A percentile compares a stretch with the other conserved stretches of the same genome.
phyloP scores from a whole-genome alignment of 2,113 vertebrate species.

The Tricholaema leucomelas region DNA sequence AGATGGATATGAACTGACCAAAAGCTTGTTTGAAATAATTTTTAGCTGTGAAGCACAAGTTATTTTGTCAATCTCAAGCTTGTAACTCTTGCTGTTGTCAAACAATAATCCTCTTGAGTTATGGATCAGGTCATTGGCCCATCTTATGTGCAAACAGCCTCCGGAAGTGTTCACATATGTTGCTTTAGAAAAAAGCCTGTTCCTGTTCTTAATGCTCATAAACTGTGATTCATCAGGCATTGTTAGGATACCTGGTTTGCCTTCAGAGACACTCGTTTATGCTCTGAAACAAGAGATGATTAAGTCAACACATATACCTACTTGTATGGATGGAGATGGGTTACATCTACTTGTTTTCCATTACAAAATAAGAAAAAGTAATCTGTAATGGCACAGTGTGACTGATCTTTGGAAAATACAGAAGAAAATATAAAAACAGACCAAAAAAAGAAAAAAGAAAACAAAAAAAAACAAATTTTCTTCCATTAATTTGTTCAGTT shows the following conservation, averaged over 20 bases:
- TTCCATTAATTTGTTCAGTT: neutral
- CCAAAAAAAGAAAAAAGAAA: neutral
- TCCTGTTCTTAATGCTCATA: neutral
- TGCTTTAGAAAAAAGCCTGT: constrained; percentile 4
- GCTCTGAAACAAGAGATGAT: neutral
- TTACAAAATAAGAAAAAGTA: neutral
- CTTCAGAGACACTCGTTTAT: neutral
- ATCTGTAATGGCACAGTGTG: neutral
- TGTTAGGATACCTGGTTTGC: neutral
- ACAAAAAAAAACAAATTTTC: neutral
- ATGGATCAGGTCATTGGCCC: constrained; percentile 2
- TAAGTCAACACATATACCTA: neutral
- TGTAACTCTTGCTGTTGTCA: neutral
- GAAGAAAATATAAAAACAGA: neutral
- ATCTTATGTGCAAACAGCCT: neutral
- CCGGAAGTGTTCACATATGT: constrained; percentile 13
- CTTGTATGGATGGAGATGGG: neutral
- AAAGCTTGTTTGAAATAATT: neutral
- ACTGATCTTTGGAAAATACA: neutral
- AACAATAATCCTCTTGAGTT: constrained; percentile 10
- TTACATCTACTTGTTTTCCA: neutral
- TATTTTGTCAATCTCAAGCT: neutral
- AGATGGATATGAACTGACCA: neutral
- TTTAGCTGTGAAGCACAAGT: neutral
- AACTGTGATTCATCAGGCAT: neutral